Base-by-base conservation (phyloP, 2,113 vertebrate species). In the Triplophysa siluroides region DNA sequence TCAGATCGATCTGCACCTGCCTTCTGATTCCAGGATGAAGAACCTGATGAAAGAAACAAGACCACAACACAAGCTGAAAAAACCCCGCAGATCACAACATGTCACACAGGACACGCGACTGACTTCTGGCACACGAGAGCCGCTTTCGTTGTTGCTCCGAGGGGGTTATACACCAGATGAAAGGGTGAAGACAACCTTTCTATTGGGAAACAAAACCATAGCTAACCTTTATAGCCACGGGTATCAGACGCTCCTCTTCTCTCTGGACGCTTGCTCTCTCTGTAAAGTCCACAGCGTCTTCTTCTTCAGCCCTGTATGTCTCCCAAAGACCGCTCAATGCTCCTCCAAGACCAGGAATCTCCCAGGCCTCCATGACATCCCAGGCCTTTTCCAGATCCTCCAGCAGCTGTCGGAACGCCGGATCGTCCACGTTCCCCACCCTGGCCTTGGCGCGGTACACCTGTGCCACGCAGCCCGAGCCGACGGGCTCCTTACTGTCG, bases 401-500 rank as follows among this genome's bases (percentile, higher is more conserved):
- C 0, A 86, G 81, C 14, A 92, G 84, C 14, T 84, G 84, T 81
- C 84, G 77, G 69, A 92, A 90, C 2, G 84, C 88, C 7, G 85
- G 82, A 4, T 92, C 90, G 0, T 91, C 81, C 9, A 98, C 78
- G 2, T 87, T 86, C 0, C 89, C 83, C 0, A 92, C 89, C 70
- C 92, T 93, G 0, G 93, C 94, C 23, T 92, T 93, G 5, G 95
- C 97, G 78, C 93, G 94, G 78, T 99, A 99, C 47, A 99, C 97
- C 85, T 98, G 97, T 0, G 97, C 96, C 0, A 98, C 93, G 0
- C 97, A 98, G 13, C 97, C 97, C 0, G 96, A 98, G 4, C 96
- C 96, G 0, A 98, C 93, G 0, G 97, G 97, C 67, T 97, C 93
- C 83, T 74, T 93, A 85, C 93, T 93, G n/a, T 92, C 88, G 29